Base-by-base conservation (phyloP, 2,113 vertebrate genomes). In the Phodopus roborovskii region DNA sequence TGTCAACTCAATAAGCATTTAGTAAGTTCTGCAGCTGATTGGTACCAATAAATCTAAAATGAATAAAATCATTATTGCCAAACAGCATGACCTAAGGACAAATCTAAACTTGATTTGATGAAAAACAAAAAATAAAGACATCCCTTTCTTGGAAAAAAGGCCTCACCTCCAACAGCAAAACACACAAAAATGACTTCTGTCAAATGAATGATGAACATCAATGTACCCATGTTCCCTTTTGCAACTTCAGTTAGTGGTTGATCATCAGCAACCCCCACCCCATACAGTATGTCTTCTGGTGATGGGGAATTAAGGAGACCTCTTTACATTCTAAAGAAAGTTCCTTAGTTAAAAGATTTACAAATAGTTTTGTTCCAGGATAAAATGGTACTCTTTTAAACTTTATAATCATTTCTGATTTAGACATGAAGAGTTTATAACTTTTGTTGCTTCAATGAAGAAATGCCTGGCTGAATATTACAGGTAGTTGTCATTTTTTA, bases 1-100 rank as follows among this genome's bases (percentile, higher is more conserved):
- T 45, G 3, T 84, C 90, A 92, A 81, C 74, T 94, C 78, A 91
- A 39, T 56, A 89, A 88, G 68, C 7, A 74, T 7, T 39, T 81
- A 68, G 20, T 74, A 86, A 89, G 56, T 48, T 81, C 1, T 73
- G 30, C 3, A 30, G 3, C 28, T 74, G 28, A 75, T 17, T 56
- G 95, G 74, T 15, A 39, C n/a, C 78, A 84, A 83, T 50, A 60
- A 88, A 62, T 48, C 56, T 70, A 66, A 96, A 96, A 82, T 79
- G 39, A 92, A 64, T 94, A 85, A 60, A 60, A 71, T 26, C 22
- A 6, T 77, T 82, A 22, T 64, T 39, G 2, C 3, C 62, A 73
- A 33, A 82, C 77, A 36, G 90, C n/a, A 60, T 71, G 0, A 81
- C 17, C 48, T 87, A 92, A 87, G 19, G 70, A 92, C 36, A 39